phyloP scores from a whole-genome alignment of 2,113 vertebrate species.

The Mola mola region DNA sequence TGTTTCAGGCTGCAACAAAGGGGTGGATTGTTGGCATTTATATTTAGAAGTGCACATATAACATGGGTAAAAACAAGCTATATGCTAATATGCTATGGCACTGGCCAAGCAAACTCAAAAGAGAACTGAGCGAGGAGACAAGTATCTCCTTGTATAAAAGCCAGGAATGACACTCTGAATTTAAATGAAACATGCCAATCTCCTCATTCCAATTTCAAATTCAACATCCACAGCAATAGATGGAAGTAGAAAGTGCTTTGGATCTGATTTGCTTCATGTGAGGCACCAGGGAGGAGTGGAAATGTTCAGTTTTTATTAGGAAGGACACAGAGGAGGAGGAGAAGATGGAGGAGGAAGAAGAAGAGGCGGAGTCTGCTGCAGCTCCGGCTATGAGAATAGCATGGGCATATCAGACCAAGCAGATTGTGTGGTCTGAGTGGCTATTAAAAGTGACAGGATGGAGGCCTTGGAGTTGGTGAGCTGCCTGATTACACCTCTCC shows the following conservation, averaged over 20 bases:
- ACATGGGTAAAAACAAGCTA: slow-evolving; percentile 13
- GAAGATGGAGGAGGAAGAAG: slow-evolving; percentile 54
- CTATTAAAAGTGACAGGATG: slow-evolving; percentile 96
- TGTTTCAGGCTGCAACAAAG: slow-evolving; percentile 4
- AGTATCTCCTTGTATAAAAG: slow-evolving; percentile 57
- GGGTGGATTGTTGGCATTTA: neutral
- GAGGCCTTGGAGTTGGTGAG: slow-evolving; percentile 86
- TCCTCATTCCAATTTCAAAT: slow-evolving; percentile 38
- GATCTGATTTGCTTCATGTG: slow-evolving; percentile 58
- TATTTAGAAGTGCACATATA: neutral
- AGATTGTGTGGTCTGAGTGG: slow-evolving; percentile 92
- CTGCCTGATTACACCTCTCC: slow-evolving; percentile 91
- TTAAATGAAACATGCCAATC: slow-evolving; percentile 68
- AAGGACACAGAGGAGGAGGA: slow-evolving; percentile 81
- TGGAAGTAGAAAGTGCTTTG: slow-evolving; percentile 42
- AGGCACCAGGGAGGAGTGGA: slow-evolving; percentile 54
- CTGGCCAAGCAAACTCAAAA: slow-evolving; percentile 32
- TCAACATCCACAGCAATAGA: slow-evolving; percentile 11
- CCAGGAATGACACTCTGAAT: slow-evolving; percentile 54
- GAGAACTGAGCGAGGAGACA: slow-evolving; percentile 24
- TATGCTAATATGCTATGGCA: slow-evolving; percentile 14
- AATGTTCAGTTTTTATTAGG: slow-evolving; percentile 88
- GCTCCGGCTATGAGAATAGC: slow-evolving; percentile 81
- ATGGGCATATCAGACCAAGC: slow-evolving; percentile 86
- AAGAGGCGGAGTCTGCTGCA: slow-evolving; percentile 69